A percentile compares a stretch with the other conserved stretches of the same genome.
Evolutionary conservation across 2,888 invertebrate genomes (phyloP).

Genomic region (Endotricha flammealis): DNA sequence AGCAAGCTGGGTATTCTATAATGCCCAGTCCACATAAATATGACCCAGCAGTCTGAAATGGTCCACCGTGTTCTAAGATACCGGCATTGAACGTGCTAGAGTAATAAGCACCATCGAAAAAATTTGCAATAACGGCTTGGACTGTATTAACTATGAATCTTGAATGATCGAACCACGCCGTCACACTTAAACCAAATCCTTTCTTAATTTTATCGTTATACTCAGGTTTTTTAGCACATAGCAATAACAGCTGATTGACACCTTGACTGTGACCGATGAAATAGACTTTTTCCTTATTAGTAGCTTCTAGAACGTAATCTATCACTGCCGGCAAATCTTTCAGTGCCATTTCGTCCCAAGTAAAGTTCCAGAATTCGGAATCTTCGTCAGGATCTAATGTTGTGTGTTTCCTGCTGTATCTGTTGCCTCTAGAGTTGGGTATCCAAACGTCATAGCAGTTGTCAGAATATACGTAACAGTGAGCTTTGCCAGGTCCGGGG

Average conservation of each 20-base stretch:
- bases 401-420: conserved; percentile 8
- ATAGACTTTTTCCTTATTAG: conserved; percentile 4
- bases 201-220: conserved; percentile 13
- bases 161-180: conserved; percentile 10
- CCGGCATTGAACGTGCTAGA: not conserved
- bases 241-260: conserved; percentile 1
- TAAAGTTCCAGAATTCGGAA: conserved; percentile 10
- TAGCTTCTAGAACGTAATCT: conserved; percentile 9
- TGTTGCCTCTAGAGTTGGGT: conserved; percentile 21
- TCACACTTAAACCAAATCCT: conserved; percentile 12
- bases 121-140: not conserved
- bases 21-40: conserved; percentile 4
- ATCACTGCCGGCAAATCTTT: conserved; percentile 10
- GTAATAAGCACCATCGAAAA: not conserved
- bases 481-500: conserved; percentile 27
- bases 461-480: conserved; percentile 31
- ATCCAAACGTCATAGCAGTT: conserved; percentile 27
- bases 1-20: conserved; percentile 4
- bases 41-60: conserved; percentile 2
- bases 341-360: conserved; percentile 9
- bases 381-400: conserved; percentile 10
- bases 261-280: conserved; percentile 6
- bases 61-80: conserved; percentile 1
- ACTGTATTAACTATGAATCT: conserved; percentile 4
- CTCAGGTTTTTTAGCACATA: conserved; percentile 9